Evolutionary conservation across 1,140 invertebrate genomes (phyloP).

Genomic region (Drosophila nebulosa): DNA sequence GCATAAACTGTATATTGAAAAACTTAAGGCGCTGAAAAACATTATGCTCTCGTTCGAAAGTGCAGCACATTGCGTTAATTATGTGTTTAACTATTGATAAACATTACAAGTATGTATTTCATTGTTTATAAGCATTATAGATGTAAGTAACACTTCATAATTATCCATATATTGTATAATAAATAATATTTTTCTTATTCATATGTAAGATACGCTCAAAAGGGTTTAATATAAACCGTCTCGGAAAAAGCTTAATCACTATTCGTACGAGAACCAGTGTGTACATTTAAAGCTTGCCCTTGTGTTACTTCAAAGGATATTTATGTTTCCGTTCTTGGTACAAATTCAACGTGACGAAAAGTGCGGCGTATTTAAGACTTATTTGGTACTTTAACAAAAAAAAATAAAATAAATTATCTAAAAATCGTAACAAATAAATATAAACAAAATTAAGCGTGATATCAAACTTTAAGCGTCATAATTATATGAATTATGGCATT

Average conservation of each 20-base stretch:
- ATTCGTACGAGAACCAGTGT: background rate
- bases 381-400: too few species aligned
- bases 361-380: conserved; percentile 6
- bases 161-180: too few species aligned
- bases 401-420: too few species aligned
- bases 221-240: background rate
- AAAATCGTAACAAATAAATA: too few species aligned
- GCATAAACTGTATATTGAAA: conserved; percentile 77
- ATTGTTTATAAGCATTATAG: too few species aligned
- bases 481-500: too few species aligned
- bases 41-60: conserved; percentile 81
- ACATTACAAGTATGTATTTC: background rate
- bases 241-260: background rate
- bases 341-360: conserved; percentile 23
- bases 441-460: too few species aligned
- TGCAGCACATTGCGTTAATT: conserved; percentile 79
- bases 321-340: conserved; percentile 29
- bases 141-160: too few species aligned
- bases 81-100: conserved; percentile 21
- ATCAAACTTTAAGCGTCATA: too few species aligned
- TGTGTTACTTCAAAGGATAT: conserved; percentile 30
- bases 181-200: too few species aligned
- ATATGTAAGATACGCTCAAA: background rate
- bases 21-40: conserved; percentile 77
- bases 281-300: background rate